Evolutionary conservation across 2,113 vertebrate genomes (phyloP).

Genomic region (Rhodinocichla rosea): DNA sequence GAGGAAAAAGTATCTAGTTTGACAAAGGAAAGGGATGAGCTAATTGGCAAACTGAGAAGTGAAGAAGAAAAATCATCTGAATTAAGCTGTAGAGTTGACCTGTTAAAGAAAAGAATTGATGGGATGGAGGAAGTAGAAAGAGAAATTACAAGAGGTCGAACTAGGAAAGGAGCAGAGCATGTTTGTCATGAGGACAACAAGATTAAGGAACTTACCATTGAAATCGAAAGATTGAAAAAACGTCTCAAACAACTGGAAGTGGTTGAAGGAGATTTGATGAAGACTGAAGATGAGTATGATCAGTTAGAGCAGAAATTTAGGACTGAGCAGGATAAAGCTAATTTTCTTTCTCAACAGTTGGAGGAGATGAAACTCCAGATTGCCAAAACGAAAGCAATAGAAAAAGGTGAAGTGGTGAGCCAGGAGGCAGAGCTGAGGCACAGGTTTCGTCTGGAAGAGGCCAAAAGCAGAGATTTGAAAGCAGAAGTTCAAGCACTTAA

Average conservation of each 20-base stretch:
- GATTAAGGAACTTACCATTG: constrained; percentile 83
- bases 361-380: constrained; percentile 91
- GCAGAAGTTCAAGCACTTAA: constrained; percentile 90
- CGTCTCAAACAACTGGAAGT: constrained; percentile 90
- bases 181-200: constrained; percentile 81
- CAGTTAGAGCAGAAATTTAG: constrained; percentile 91
- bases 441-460: constrained; percentile 86
- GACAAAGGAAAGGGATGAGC: constrained; percentile 82
- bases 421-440: constrained; percentile 86
- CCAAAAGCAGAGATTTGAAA: constrained; percentile 83
- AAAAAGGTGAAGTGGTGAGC: constrained; percentile 85
- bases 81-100: constrained; percentile 76
- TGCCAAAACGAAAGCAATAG: constrained; percentile 88
- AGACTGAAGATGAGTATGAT: constrained; percentile 95
- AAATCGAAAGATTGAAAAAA: constrained; percentile 88
- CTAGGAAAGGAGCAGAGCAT: constrained; percentile 70
- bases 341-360: constrained; percentile 83
- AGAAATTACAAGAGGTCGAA: constrained; percentile 73
- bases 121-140: constrained; percentile 80
- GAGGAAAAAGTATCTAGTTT: constrained; percentile 83
- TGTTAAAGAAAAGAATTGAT: constrained; percentile 83
- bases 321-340: constrained; percentile 92
- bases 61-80: constrained; percentile 85
- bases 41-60: constrained; percentile 77
- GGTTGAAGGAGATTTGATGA: constrained; percentile 94